A percentile compares a stretch with the other conserved stretches of the same genome.
These are phyloP conservation scores for Acipenser transmontanus DNA, from an alignment of 2,797 vertebrate genomes.

Conservation along the genomic window DNA sequence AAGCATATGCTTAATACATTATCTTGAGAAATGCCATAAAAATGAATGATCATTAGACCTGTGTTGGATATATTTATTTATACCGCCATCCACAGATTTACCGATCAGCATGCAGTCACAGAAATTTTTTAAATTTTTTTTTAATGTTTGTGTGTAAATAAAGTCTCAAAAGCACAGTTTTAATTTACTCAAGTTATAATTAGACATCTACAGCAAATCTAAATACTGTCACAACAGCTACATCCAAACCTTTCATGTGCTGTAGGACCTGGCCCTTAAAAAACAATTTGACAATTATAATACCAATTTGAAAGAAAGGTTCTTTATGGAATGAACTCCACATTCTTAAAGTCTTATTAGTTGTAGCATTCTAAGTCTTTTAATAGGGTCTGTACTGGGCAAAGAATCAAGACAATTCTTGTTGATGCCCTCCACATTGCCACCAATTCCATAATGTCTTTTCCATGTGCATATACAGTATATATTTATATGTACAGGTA, in stretches of 20 bases:
- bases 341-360: background rate
- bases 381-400: constrained; percentile 22
- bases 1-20: constrained; percentile 26
- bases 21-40: constrained; percentile 17
- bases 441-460: constrained; percentile 40
- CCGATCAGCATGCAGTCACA: constrained; percentile 36
- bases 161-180: constrained; percentile 39
- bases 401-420: constrained; percentile 15
- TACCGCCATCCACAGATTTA: constrained; percentile 17
- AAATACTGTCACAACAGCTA: constrained; percentile 66
- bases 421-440: constrained; percentile 33
- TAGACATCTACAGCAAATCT: constrained; percentile 60
- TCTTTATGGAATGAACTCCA: background rate
- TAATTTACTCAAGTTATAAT: constrained; percentile 32
- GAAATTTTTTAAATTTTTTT: constrained; percentile 17
- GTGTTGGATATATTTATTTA: constrained; percentile 16
- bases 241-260: constrained; percentile 60
- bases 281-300: constrained; percentile 50
- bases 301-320: constrained; percentile 35
- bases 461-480: constrained; percentile 63
- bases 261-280: constrained; percentile 58
- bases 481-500: constrained; percentile 71
- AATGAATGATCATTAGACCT: background rate
- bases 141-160: constrained; percentile 29
- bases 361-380: background rate